These are phyloP conservation scores for Cheilosia scutellata DNA, from an alignment of 2,888 invertebrate species.

Conservation along the genomic window DNA sequence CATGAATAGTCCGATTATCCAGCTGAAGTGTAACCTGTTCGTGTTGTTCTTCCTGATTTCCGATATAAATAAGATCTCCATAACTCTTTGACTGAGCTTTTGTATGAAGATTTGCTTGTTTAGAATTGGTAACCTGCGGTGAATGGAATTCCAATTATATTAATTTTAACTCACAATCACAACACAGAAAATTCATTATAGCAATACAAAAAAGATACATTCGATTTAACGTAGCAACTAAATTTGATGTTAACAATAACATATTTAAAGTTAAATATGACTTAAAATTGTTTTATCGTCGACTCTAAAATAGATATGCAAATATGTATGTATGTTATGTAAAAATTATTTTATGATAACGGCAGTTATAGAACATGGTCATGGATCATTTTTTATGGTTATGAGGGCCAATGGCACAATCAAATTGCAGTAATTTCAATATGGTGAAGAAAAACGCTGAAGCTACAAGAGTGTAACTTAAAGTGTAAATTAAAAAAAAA, in stretches of 20 bases:
- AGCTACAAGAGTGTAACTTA: too few species aligned
- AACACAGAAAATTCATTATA: conserved; percentile 44
- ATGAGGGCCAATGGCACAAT: too few species aligned
- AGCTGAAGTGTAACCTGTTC: conserved; percentile 73
- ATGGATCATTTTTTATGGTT: too few species aligned
- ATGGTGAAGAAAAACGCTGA: too few species aligned
- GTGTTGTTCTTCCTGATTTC: conserved; percentile 81
- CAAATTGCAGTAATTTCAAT: too few species aligned
- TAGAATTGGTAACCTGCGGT: conserved; percentile 69
- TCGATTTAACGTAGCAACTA: background rate
- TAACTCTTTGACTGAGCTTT: conserved; percentile 92
- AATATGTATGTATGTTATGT: too few species aligned
- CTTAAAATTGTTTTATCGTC: too few species aligned
- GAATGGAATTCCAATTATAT: conserved; percentile 55
- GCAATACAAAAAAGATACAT: conserved; percentile 3
- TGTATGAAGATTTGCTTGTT: conserved; percentile 85
- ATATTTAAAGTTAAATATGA: background rate
- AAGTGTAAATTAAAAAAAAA: too few species aligned
- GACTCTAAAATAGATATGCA: too few species aligned
- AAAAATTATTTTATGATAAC: too few species aligned
- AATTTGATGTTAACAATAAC: background rate
- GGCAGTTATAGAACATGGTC: too few species aligned
- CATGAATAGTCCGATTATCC: conserved; percentile 63
- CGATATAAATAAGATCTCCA: conserved; percentile 87
- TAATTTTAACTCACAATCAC: conserved; percentile 44